Conservation (phyloP, 1,140 invertebrate species). For the Drosophila kikkawai region DNA sequence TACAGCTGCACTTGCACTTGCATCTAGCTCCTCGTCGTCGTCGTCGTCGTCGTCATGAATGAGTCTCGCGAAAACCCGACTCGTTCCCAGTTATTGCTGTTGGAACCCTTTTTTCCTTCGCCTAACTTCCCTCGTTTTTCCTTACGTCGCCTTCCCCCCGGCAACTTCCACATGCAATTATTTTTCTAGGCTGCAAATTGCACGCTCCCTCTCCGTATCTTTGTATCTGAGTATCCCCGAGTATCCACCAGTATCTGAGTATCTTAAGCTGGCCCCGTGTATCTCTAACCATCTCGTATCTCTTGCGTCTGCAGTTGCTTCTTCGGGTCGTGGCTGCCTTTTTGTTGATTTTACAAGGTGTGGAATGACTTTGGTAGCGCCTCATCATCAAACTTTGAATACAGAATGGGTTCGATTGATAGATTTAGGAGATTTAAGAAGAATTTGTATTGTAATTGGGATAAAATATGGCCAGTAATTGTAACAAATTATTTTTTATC, state of each 20-base stretch:
- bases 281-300: slow-evolving; percentile 39
- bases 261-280: background rate
- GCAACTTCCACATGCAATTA: slow-evolving; percentile 72
- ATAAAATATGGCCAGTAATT: too few relatives aligned
- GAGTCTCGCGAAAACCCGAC: slow-evolving; percentile 55
- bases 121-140: background rate
- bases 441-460: background rate
- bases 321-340: slow-evolving; percentile 62
- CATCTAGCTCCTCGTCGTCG: slow-evolving; percentile 56
- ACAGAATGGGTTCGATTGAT: slow-evolving; percentile 24
- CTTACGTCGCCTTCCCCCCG: slow-evolving; percentile 14
- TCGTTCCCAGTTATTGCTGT: slow-evolving; percentile 38
- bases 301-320: slow-evolving; percentile 17
- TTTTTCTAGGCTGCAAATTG: slow-evolving; percentile 82
- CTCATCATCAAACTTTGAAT: slow-evolving; percentile 69
- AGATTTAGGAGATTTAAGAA: background rate
- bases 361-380: slow-evolving; percentile 82
- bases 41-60: slow-evolving; percentile 73
- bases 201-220: slow-evolving; percentile 51
- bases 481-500: background rate
- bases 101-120: slow-evolving; percentile 15
- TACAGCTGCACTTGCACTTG: slow-evolving; percentile 82
- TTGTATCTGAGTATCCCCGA: slow-evolving; percentile 28
- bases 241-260: slow-evolving; percentile 10
- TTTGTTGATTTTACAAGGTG: slow-evolving; percentile 83